phyloP scores from a whole-genome alignment of 2,888 invertebrate species.

The Lissonota sp. region DNA sequence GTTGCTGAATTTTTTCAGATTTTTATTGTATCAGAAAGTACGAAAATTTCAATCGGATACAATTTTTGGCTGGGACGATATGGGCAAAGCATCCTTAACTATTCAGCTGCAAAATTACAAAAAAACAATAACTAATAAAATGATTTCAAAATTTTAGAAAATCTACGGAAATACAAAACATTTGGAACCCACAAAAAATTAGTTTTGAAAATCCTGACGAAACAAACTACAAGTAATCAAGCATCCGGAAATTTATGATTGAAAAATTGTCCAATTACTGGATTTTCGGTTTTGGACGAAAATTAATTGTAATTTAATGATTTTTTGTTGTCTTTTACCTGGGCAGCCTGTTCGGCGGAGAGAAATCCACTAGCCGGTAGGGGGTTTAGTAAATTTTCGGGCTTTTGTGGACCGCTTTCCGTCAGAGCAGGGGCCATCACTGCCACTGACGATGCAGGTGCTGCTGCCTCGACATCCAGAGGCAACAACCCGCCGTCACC shows the following conservation, averaged over 20 bases:
- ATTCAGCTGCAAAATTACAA: not conserved
- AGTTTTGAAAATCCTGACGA: too few species aligned
- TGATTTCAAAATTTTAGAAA: not conserved
- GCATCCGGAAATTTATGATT: too few species aligned
- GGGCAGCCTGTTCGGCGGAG: slow-evolving; percentile 81
- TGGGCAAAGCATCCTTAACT: too few species aligned
- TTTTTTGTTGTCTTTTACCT: slow-evolving; percentile 65
- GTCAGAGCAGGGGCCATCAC: slow-evolving; percentile 98
- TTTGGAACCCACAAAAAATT: too few species aligned
- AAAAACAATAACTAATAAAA: not conserved
- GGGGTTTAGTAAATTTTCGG: slow-evolving; percentile 81
- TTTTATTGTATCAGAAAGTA: too few species aligned
- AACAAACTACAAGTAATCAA: too few species aligned
- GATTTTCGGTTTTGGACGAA: too few species aligned
- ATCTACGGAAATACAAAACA: not conserved
- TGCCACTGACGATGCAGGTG: slow-evolving; percentile 86
- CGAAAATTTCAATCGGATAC: too few species aligned
- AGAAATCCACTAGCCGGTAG: slow-evolving; percentile 82
- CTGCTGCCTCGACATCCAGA: slow-evolving; percentile 83
- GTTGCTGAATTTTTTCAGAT: too few species aligned
- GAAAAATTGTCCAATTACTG: too few species aligned
- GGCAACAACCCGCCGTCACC: slow-evolving; percentile 79
- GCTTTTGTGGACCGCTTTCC: slow-evolving; percentile 86
- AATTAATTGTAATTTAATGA: too few species aligned
- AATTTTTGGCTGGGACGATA: too few species aligned